phyloP scores from a whole-genome alignment of 2,113 vertebrate species.

The Nycticebus coucang region DNA sequence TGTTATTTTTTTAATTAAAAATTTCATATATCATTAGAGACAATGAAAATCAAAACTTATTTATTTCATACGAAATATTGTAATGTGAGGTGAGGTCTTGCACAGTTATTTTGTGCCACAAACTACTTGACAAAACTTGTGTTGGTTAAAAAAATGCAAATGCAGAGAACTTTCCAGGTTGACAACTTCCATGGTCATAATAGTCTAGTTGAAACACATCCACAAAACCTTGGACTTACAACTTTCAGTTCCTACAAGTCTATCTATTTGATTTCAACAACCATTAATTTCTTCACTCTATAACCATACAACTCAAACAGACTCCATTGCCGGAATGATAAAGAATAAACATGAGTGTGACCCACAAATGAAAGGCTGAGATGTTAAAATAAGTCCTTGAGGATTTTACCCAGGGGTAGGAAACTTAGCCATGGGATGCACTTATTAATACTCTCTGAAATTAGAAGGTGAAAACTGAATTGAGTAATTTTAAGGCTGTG shows the following conservation, averaged over 20 bases:
- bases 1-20: slow-evolving; percentile 67
- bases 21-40: slow-evolving; percentile 50
- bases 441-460: slow-evolving; percentile 15
- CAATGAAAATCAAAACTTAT: slow-evolving; percentile 71
- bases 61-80: slow-evolving; percentile 46
- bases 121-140: slow-evolving; percentile 81
- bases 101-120: slow-evolving; percentile 73
- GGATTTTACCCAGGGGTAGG: slow-evolving; percentile 26
- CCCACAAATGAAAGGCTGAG: background rate
- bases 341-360: background rate
- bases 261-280: slow-evolving; percentile 67
- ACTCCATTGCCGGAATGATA: background rate
- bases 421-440: background rate
- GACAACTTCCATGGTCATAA: slow-evolving; percentile 79
- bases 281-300: background rate
- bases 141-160: slow-evolving; percentile 68
- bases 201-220: slow-evolving; percentile 82
- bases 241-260: slow-evolving; percentile 72
- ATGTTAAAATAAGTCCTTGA: background rate
- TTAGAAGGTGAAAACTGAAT: slow-evolving; percentile 29
- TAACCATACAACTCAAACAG: background rate
- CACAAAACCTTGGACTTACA: slow-evolving; percentile 26
- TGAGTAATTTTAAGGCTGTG: background rate
- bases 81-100: slow-evolving; percentile 73
- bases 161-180: slow-evolving; percentile 78